Evolutionary conservation across 1,140 invertebrate species (phyloP), one percentile per base, ranked within the genome.

Genomic region (Drosophila lowei): DNA sequence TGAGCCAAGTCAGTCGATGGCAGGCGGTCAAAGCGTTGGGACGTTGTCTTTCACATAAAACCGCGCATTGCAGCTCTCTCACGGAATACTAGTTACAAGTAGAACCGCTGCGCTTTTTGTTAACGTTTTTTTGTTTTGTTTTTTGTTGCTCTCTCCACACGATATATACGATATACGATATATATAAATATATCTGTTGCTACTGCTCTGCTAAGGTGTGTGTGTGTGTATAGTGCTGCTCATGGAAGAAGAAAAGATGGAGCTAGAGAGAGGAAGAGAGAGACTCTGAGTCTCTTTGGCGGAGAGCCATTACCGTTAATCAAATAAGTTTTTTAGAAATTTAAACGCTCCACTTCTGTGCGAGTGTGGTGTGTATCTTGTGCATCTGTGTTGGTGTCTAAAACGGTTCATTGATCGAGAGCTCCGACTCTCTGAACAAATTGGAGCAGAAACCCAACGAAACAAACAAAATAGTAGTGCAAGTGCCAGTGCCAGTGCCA

Each of bases 281-380:
- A 11, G 11, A 28, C 49, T 66, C n/a, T 49, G 75, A 61, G 76
- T 85, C 77, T 77, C 72, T 74, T 65, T 61, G 34, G 34, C 34
- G 34, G 34, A 38, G 34, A 38, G 73, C 77, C 70, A 85, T 78
- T 81, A 85, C 81, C 81, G 81, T 85, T 85, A 81, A 85, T 85
- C 73, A 86, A 85, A 85, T 81, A 85, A 77, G 83, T 86, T 85
- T 85, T 86, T 79, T 85, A 86, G 83, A 85, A 85, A 86, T 81
- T 85, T 86, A 78, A 85, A 85, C 81, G 73, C 80, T 79, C 53
- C 73, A 80, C 57, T 81, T 72, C 54, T 68, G 54, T 63, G 21
- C 30, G 16, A 52, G 48, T 58, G 50, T 70, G 43, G 43, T 58
- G 44, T 70, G 46, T 57, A 50, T 73, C 48, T 62, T 68, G 38